These are phyloP conservation scores for Colaptes auratus DNA, from an alignment of 2,113 vertebrate genomes.

Conservation along the genomic window DNA sequence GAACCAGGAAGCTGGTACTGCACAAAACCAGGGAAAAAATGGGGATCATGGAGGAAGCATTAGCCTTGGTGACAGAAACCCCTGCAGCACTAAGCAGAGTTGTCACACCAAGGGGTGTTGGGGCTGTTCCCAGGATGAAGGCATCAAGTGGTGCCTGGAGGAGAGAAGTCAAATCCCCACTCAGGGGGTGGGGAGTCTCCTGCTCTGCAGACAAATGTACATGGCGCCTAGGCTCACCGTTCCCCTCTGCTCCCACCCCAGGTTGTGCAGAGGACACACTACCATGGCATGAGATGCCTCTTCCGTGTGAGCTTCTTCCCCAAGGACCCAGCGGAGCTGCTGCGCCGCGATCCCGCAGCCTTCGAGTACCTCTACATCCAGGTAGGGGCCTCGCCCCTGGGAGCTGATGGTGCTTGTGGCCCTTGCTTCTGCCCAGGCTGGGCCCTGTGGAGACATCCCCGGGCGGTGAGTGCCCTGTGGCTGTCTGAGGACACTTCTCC, in stretches of 20 bases:
- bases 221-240: not conserved
- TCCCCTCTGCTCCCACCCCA: conserved; percentile 43
- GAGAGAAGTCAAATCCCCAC: not conserved
- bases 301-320: conserved; percentile 98
- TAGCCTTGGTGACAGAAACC: not conserved
- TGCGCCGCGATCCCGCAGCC: conserved; percentile 92
- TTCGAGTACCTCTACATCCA: conserved; percentile 99
- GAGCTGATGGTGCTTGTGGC: rapidly evolving
- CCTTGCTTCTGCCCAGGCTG: rapidly evolving
- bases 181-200: rapidly evolving
- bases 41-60: rapidly evolving
- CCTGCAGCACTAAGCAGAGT: not conserved
- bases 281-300: conserved; percentile 97
- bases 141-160: not conserved
- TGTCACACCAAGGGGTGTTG: not conserved
- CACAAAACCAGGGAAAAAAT: not conserved
- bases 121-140: not conserved
- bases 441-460: not conserved
- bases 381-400: conserved; percentile 63
- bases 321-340: conserved; percentile 93
- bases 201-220: not conserved
- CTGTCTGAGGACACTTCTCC: not conserved
- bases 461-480: not conserved
- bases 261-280: conserved; percentile 99
- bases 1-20: not conserved